Percentiles rank a stretch among this genome's conserved stretches.
Conservation (phyloP, 2,797 vertebrate genomes). For the Calcarius lapponicus region DNA sequence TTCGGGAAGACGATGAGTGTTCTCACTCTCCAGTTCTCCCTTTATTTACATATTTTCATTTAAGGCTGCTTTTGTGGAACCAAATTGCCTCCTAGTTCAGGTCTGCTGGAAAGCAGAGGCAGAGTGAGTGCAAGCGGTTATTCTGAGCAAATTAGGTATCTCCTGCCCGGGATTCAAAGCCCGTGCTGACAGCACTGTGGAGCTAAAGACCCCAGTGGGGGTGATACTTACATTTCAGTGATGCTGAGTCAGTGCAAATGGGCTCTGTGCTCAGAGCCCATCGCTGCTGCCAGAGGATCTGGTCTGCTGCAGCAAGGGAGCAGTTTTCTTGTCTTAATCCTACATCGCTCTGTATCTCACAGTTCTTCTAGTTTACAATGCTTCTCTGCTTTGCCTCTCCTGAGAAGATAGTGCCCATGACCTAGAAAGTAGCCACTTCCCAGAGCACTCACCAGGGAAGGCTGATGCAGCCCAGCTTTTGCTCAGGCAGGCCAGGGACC, state of each 20-base stretch:
- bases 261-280: neutral
- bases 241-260: neutral
- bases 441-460: neutral
- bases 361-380: neutral
- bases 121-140: neutral
- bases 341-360: neutral
- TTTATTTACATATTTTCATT: slow-evolving; percentile 40
- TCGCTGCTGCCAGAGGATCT: rapidly evolving
- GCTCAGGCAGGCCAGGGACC: neutral
- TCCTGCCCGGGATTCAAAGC: slow-evolving; percentile 5
- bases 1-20: neutral
- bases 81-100: slow-evolving; percentile 9
- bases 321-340: neutral
- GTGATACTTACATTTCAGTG: neutral
- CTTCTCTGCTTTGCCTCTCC: neutral
- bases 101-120: neutral
- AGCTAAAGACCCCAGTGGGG: slow-evolving; percentile 29
- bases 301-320: neutral
- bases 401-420: neutral
- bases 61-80: slow-evolving; percentile 31
- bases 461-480: neutral
- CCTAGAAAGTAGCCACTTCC: neutral
- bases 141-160: slow-evolving; percentile 31
- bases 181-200: neutral
- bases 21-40: neutral